Evolutionary conservation across 2,888 invertebrate genomes (phyloP), one percentile per base, ranked within the genome.

Genomic region (Antitype chi): DNA sequence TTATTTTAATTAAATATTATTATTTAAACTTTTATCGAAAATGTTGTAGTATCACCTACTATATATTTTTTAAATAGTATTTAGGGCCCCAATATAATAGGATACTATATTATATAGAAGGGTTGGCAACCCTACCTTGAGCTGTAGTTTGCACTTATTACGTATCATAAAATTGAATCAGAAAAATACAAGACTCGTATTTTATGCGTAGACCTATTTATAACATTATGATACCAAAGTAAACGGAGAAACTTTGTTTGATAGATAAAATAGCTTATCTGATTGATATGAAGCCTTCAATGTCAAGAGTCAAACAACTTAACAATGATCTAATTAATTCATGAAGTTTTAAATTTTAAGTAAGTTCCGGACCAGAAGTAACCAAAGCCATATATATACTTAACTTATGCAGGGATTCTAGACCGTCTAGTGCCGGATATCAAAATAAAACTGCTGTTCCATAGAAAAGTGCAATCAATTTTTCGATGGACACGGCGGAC

Each of bases 251-350:
- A n/a, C 66, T 49, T 79, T 64, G 73, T 73, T 55, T 81, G 57
- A 64, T 81, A 79, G 23, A 2, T 47, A 81, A 84, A 81, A 84
- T 81, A 62, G 85, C 81, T 74, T 74, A 81, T 84, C 75, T 70
- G 69, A 84, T 70, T 74, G 60, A 84, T 81, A 81, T 80, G 69
- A 64, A 66, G 80, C 74, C 69, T 81, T 81, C 85, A 81, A 74
- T 70, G 81, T 74, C 81, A 80, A 67, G 64, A 73, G 63, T 64
- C 84, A 68, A 67, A 63, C 80, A 43, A n/a, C 11, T 49, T 47
- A 13, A 17, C 17, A 53, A 23, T 63, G 32, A 55, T 20, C 43
- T 28, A 60, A 60, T 38, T 70, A n/a, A 43, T 28, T 28, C 5
- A n/a, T 32, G 52, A 20, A 25, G 47, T 38, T 71, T n/a, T 15